Percentiles rank a stretch among this genome's conserved stretches.
Evolutionary conservation across 1,140 invertebrate genomes (phyloP).

Genomic region (Halictus rubicundus): DNA sequence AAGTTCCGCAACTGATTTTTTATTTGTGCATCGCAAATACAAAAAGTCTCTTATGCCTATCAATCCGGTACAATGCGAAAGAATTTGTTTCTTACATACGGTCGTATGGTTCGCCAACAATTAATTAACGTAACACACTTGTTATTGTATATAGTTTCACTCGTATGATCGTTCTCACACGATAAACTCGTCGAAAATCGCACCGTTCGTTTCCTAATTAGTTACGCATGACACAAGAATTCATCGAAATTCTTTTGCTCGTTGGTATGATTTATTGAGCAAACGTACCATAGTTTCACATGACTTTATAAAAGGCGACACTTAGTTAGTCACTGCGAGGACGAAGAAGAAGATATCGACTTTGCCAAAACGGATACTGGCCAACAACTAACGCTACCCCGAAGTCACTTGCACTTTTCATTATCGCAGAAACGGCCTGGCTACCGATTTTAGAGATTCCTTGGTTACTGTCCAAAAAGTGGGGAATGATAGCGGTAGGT

Average conservation of each 20-base stretch:
- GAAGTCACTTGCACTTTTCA: slow-evolving; percentile 59
- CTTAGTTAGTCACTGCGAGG: neutral
- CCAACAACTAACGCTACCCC: slow-evolving; percentile 72
- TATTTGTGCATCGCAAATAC: neutral
- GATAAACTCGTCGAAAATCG: slow-evolving; percentile 2
- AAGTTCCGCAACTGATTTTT: neutral
- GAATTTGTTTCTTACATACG: neutral
- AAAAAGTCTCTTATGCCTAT: neutral
- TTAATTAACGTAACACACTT: neutral
- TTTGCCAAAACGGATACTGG: slow-evolving; percentile 73
- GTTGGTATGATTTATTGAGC: neutral
- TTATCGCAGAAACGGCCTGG: slow-evolving; percentile 73
- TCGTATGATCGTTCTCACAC: neutral
- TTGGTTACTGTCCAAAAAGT: slow-evolving; percentile 59
- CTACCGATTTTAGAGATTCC: slow-evolving; percentile 74
- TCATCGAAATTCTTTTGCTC: slow-evolving; percentile 9
- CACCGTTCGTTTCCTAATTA: slow-evolving; percentile 22
- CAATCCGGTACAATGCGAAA: neutral
- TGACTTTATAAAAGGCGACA: slow-evolving; percentile 28
- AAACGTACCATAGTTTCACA: slow-evolving; percentile 24
- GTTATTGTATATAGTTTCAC: neutral
- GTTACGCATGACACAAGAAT: slow-evolving; percentile 1
- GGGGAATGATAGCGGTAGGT: slow-evolving; percentile 57
- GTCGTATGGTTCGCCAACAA: neutral
- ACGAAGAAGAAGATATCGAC: slow-evolving; percentile 41